Conservation (phyloP, 2,113 vertebrate species). For the Rallus limicola region DNA sequence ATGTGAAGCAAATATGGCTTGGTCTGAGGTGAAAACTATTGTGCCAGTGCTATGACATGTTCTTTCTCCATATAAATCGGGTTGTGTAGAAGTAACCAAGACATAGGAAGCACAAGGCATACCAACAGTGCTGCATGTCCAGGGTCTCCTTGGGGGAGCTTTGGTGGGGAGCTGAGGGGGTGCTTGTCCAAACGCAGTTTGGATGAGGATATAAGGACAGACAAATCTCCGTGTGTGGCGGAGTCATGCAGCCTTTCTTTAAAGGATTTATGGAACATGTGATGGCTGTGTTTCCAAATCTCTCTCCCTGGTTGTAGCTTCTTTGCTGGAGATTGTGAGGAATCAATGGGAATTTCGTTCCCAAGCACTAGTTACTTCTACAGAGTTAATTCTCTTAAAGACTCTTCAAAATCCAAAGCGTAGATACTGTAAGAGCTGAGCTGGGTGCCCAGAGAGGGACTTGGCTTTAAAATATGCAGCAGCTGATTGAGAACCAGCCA, state of each 20-base stretch:
- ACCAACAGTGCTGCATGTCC: neutral
- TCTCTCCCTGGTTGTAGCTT: neutral
- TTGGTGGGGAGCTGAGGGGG: neutral
- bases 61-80: neutral
- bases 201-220: neutral
- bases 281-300: neutral
- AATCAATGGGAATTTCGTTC: neutral
- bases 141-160: fast-evolving
- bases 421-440: neutral
- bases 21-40: neutral
- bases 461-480: neutral
- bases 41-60: neutral
- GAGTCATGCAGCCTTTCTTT: neutral
- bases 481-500: fast-evolving
- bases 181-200: neutral
- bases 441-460: neutral
- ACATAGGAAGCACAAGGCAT: neutral
- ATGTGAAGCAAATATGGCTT: neutral
- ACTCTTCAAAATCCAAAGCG: neutral
- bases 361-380: neutral
- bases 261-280: neutral
- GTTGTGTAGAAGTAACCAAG: neutral
- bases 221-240: neutral
- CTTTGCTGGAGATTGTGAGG: neutral
- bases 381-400: neutral